Conservation (phyloP, 2,797 vertebrate species). For the Lates japonicus region DNA sequence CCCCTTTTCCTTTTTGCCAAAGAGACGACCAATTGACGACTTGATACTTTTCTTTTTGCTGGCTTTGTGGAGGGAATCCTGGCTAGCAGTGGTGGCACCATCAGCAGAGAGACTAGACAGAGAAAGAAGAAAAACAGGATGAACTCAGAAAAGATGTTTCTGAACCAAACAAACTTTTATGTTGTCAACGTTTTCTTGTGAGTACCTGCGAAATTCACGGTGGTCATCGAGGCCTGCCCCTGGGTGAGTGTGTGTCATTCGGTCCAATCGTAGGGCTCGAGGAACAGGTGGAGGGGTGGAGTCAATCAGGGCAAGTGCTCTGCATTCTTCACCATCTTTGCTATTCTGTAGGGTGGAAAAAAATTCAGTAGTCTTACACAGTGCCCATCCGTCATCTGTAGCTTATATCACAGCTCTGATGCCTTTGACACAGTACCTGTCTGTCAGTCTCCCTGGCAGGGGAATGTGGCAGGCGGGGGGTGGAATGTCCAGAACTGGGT, state of each 20-base stretch:
- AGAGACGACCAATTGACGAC: conserved; percentile 94
- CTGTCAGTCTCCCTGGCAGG: conserved; percentile 90
- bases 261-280: conserved; percentile 91
- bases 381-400: not conserved
- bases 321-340: conserved; percentile 91
- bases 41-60: conserved; percentile 98
- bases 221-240: conserved; percentile 91
- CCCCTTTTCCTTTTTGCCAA: conserved; percentile 96
- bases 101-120: conserved; percentile 83
- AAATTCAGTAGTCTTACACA: not conserved
- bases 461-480: conserved; percentile 91
- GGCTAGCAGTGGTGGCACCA: conserved; percentile 87
- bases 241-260: conserved; percentile 94
- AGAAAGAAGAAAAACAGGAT: conserved; percentile 3
- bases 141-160: not conserved
- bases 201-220: conserved; percentile 89
- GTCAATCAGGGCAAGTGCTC: conserved; percentile 90
- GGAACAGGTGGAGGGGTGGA: conserved; percentile 90
- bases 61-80: conserved; percentile 94
- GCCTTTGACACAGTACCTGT: conserved; percentile 74
- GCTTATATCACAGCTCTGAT: not conserved
- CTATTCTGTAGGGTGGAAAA: conserved; percentile 85
- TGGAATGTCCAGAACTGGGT: conserved; percentile 94
- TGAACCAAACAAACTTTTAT: not conserved
- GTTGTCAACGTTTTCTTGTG: not conserved